These are phyloP conservation scores for Natrix natrix DNA, from an alignment of 2,797 vertebrate genomes.

Conservation along the genomic window DNA sequence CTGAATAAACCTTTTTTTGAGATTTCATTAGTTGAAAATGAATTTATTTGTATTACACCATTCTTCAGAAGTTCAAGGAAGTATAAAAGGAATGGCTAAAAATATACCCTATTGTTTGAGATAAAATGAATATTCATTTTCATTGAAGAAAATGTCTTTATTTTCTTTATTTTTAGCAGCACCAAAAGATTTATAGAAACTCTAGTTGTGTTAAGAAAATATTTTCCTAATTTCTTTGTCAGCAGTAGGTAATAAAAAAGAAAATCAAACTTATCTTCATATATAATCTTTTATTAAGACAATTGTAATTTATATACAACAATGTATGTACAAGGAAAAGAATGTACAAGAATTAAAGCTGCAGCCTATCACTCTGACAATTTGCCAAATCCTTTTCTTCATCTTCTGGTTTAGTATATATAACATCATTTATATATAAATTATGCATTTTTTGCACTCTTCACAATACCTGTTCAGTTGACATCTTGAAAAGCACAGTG, in stretches of 20 bases:
- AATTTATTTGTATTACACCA: neutral
- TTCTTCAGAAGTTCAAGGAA: neutral
- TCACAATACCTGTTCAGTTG: neutral
- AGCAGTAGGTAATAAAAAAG: neutral
- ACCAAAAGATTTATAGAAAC: neutral
- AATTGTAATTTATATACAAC: constrained; percentile 64
- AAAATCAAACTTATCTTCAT: constrained; percentile 36
- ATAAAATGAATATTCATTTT: neutral
- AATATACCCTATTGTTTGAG: no score
- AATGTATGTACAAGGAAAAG: constrained; percentile 60
- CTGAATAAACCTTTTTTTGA: neutral
- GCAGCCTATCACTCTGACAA: constrained; percentile 43
- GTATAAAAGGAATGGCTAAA: neutral
- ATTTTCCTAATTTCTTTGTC: neutral
- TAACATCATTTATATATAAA: neutral
- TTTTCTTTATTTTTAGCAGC: neutral
- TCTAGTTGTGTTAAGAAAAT: constrained; percentile 23
- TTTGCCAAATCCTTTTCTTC: neutral
- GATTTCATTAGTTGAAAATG: neutral
- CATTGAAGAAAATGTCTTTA: neutral
- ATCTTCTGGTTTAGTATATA: neutral
- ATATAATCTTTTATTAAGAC: constrained; percentile 66
- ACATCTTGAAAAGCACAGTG: neutral
- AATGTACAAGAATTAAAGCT: neutral
- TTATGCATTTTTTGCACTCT: neutral